phyloP scores from a whole-genome alignment of 2,888 invertebrate genomes.

The Adelphocoris suturalis region DNA sequence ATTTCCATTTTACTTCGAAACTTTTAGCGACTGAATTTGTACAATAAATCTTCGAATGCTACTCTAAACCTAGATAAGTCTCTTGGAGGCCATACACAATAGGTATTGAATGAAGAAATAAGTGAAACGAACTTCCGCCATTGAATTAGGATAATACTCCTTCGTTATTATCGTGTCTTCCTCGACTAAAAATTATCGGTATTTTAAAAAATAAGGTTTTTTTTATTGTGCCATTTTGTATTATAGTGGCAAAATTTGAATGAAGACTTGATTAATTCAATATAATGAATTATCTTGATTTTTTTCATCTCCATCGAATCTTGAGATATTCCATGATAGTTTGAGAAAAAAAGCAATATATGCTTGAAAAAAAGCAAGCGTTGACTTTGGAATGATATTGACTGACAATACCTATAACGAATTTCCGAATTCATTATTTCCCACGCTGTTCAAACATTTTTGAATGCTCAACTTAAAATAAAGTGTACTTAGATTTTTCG shows the following conservation, averaged over 20 bases:
- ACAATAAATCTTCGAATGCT: constrained; percentile 3
- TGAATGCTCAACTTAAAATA: no score
- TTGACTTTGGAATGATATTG: no score
- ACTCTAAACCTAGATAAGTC: neutral
- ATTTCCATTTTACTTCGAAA: neutral
- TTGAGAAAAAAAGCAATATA: no score
- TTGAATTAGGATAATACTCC: neutral
- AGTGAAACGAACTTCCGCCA: constrained; percentile 15
- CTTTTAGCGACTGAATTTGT: constrained; percentile 29
- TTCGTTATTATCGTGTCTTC: neutral
- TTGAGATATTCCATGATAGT: no score
- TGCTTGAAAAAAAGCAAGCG: no score
- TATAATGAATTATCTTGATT: neutral
- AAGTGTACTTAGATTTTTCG: no score
- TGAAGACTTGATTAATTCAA: constrained; percentile 8
- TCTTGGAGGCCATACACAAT: neutral
- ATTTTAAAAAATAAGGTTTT: neutral
- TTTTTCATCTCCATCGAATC: no score
- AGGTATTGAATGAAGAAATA: constrained; percentile 6
- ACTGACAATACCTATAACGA: no score
- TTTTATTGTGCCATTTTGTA: constrained; percentile 9
- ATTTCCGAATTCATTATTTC: no score
- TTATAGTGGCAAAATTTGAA: neutral
- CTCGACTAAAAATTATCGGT: neutral
- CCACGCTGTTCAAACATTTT: no score